Evolutionary conservation across 2,888 invertebrate species (phyloP), one percentile per base, ranked within the genome.

Genomic region (Lacanobia wlatinum): DNA sequence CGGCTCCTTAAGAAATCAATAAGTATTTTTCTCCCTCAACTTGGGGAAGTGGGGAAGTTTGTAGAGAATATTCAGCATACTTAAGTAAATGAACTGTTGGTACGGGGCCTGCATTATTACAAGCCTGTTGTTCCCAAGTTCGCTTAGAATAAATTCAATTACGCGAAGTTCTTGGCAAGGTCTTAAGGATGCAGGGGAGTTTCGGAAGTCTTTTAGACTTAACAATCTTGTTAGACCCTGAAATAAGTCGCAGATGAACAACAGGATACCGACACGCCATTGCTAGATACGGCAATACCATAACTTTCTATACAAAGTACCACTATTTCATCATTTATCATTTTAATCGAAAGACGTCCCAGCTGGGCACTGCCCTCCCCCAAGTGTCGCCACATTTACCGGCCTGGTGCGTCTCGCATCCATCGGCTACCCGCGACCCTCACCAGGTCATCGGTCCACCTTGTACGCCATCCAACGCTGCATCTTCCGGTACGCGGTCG

Each of bases 1-100:
- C 43, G 63, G 23, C 70, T 61, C 55, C 67, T 73, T 72, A 66
- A 64, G 71, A 75, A 88, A 88, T 89, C 90, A 85, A 89, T 89
- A 87, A 87, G 87, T 83, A 85, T 89, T 88, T 87, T 87, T 85
- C 83, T 74, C 63, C 64, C 16, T 34, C 23, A 56, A 71, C 23
- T 68, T 38, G 67, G 48, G 3, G 62, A 14, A 64, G 18, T 21
- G 62, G 58, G 64, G 64, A 83, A 75, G 82, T 80, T 77, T 62
- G 23, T 50, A 48, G 70, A 70, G 72, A 83, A 85, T 84, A 83
- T 87, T 87, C 82, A 79, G 83, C 73, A 83, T 88, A 87, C 84
- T 86, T 87, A 83, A 85, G 66, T 77, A 83, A 88, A 87, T 87
- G 87, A 87, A 85, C 79, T 80, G 80, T 16, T 48, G 56, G 75